phyloP scores from a whole-genome alignment of 2,113 vertebrate genomes.

The Mirza zaza region DNA sequence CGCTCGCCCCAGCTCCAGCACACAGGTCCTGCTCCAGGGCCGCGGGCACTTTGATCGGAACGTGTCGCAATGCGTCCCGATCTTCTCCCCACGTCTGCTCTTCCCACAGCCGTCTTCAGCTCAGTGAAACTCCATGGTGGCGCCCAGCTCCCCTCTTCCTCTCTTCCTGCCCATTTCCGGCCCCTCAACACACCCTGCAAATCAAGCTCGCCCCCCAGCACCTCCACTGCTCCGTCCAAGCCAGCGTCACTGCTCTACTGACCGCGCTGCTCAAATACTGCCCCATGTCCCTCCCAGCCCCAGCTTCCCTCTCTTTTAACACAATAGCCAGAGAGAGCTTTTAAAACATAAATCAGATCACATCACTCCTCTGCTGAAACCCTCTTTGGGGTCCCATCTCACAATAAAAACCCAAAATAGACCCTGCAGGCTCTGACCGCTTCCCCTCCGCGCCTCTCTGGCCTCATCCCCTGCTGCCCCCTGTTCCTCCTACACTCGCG shows the following conservation, averaged over 20 bases:
- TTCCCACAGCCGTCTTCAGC: background rate
- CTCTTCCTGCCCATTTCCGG: background rate
- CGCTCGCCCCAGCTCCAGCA: background rate
- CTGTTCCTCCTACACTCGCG: background rate
- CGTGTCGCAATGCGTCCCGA: background rate
- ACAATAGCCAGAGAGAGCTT: background rate
- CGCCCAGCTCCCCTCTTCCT: background rate
- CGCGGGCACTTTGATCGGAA: background rate
- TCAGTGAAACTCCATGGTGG: no score
- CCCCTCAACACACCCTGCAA: accelerated
- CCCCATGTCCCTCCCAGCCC: background rate
- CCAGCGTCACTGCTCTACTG: background rate
- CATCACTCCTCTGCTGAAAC: background rate
- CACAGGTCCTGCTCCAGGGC: background rate
- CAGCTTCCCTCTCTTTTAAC: background rate
- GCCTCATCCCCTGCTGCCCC: background rate
- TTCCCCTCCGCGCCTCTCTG: background rate
- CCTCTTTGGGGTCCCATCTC: background rate
- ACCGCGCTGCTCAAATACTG: background rate
- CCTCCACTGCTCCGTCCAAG: background rate
- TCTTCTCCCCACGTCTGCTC: background rate
- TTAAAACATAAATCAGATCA: background rate
- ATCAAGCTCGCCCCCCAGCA: background rate
- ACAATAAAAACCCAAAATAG: background rate
- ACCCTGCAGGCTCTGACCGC: background rate